Conservation (phyloP, 2,113 vertebrate genomes). For the Anhinga rufa region DNA sequence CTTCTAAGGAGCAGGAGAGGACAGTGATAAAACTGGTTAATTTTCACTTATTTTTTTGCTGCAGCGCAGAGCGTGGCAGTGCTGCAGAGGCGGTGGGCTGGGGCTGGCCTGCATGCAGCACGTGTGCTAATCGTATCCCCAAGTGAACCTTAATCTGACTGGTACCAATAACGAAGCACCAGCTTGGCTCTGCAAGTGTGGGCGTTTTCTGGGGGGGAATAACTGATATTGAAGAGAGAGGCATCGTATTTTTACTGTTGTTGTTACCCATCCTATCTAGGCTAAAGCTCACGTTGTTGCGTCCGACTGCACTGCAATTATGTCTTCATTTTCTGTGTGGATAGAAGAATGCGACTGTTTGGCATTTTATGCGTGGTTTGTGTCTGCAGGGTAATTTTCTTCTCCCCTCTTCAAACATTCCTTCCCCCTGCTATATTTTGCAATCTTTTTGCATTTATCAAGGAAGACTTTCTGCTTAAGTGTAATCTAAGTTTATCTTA, state of each 20-base stretch:
- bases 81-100: neutral
- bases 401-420: neutral
- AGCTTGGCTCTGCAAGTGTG: neutral
- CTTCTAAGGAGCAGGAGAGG: neutral
- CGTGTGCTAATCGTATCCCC: neutral
- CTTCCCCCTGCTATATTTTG: neutral
- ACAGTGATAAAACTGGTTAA: neutral
- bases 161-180: fast-evolving
- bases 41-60: neutral
- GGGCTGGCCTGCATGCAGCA: neutral
- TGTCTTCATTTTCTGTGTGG: neutral
- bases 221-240: neutral
- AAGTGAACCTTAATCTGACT: neutral
- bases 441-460: neutral
- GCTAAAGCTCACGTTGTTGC: neutral
- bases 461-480: neutral
- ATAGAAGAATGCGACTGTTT: neutral
- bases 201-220: neutral
- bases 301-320: constrained; percentile 6
- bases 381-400: neutral
- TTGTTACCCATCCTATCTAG: neutral
- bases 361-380: neutral
- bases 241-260: neutral
- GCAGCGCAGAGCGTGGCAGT: neutral
- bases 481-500: neutral